These are phyloP conservation scores for Amazonetta brasiliensis DNA, from an alignment of 2,797 vertebrate genomes.

Conservation along the genomic window DNA sequence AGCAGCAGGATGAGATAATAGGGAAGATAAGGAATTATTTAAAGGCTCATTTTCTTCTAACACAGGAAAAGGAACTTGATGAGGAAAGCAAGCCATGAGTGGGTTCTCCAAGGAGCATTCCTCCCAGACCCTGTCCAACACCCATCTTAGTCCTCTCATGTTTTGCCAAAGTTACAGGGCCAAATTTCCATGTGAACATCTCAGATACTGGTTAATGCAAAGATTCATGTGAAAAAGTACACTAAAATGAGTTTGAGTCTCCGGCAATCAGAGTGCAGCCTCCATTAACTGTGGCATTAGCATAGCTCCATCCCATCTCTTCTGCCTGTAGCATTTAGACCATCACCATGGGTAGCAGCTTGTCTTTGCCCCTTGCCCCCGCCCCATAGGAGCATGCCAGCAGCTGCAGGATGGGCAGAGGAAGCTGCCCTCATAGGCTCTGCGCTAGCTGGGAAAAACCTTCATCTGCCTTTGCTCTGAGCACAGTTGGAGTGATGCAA, in stretches of 20 bases:
- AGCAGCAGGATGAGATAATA: background rate
- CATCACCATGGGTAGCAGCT: fast-evolving
- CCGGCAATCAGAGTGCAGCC: background rate
- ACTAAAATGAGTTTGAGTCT: background rate
- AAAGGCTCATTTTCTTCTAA: background rate
- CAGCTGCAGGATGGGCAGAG: background rate
- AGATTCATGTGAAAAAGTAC: fast-evolving
- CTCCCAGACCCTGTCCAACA: background rate
- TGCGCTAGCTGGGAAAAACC: background rate
- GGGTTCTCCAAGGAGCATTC: background rate
- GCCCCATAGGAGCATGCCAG: fast-evolving
- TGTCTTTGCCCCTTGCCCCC: fast-evolving
- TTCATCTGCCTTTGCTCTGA: background rate
- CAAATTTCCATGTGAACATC: background rate
- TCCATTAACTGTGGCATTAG: no score
- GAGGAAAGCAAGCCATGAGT: background rate
- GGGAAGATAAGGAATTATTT: background rate
- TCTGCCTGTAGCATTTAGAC: fast-evolving
- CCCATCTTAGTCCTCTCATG: fast-evolving
- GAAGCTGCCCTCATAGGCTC: background rate
- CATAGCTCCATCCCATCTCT: background rate
- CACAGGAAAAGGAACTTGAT: background rate
- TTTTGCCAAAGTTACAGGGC: background rate
- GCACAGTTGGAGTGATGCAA: background rate
- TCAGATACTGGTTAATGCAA: background rate